phyloP scores from a whole-genome alignment of 2,113 vertebrate genomes.

The Hydrochoerus hydrochaeris region DNA sequence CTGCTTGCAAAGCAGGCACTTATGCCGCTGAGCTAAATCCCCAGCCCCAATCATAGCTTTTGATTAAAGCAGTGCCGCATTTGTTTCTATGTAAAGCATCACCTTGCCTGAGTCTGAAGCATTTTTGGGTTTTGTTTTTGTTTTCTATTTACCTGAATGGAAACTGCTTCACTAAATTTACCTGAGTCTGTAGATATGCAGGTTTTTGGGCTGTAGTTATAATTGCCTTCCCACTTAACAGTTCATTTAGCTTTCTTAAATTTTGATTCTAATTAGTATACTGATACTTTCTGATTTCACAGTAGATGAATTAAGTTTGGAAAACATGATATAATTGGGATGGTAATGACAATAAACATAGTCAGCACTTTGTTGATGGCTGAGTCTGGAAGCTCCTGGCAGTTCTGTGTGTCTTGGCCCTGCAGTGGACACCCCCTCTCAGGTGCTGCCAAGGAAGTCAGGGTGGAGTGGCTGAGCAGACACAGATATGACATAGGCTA shows the following conservation, averaged over 20 bases:
- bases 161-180: neutral
- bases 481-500: neutral
- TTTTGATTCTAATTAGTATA: neutral
- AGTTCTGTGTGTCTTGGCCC: neutral
- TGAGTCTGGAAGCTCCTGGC: neutral
- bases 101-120: neutral
- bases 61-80: neutral
- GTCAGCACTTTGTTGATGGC: neutral
- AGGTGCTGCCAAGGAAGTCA: neutral
- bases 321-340: constrained; percentile 48
- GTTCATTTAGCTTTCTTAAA: constrained; percentile 32
- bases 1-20: too few species aligned
- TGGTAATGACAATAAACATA: constrained; percentile 60
- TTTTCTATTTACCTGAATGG: neutral
- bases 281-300: constrained; percentile 58
- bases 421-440: neutral
- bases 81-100: constrained; percentile 10
- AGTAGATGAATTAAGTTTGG: neutral
- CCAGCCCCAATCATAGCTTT: constrained; percentile 10
- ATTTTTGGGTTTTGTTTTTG: neutral
- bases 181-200: fast-evolving
- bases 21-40: too few species aligned
- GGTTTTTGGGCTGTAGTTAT: neutral
- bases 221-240: neutral
- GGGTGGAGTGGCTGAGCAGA: neutral